These are phyloP conservation scores for Tipula vernalis DNA, from an alignment of 2,888 invertebrate genomes.

Conservation along the genomic window DNA sequence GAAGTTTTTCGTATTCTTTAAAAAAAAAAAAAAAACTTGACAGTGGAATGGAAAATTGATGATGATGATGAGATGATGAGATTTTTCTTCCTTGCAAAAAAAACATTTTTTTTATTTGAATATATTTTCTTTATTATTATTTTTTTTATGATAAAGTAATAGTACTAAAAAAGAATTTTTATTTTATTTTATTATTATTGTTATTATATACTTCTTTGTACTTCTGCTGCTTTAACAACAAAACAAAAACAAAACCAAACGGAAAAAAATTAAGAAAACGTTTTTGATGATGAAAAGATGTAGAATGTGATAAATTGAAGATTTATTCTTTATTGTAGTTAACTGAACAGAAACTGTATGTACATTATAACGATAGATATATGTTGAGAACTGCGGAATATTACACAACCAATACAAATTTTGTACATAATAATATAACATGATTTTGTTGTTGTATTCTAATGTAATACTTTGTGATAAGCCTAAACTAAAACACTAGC, in stretches of 20 bases:
- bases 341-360: background rate
- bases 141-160: background rate
- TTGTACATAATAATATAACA: background rate
- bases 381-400: background rate
- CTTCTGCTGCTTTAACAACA: background rate
- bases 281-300: background rate
- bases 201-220: background rate
- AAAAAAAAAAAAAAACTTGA: background rate
- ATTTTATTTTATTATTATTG: constrained; percentile 4
- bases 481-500: background rate
- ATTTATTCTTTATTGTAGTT: background rate
- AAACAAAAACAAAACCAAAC: background rate
- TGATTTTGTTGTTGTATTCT: background rate
- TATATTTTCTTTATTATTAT: background rate
- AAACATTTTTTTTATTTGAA: background rate
- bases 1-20: background rate
- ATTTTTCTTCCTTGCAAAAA: background rate
- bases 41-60: background rate
- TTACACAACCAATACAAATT: background rate
- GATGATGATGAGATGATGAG: background rate
- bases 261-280: background rate
- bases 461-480: background rate
- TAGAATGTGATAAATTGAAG: background rate
- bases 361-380: background rate
- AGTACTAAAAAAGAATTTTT: background rate